Percentiles rank a stretch among this genome's conserved stretches.
Conservation (phyloP, 1,140 invertebrate genomes). For the Bombus breviceps region DNA sequence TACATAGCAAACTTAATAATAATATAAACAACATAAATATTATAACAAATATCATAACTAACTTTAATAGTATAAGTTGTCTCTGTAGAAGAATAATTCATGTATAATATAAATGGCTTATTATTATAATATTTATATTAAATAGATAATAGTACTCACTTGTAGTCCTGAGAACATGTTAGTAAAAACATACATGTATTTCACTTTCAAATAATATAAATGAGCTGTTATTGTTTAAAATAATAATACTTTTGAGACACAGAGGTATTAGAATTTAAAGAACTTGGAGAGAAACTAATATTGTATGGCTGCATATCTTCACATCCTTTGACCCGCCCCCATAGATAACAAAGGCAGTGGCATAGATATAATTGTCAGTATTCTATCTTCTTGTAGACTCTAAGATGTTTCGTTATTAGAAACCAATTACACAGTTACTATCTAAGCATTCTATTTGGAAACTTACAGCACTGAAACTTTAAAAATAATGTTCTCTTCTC, state of each 20-base stretch:
- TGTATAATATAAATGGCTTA: background rate
- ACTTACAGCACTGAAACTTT: conserved; percentile 32
- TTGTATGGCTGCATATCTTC: conserved; percentile 19
- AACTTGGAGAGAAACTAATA: conserved; percentile 5
- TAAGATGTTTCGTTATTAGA: background rate
- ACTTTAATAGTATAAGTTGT: conserved; percentile 45
- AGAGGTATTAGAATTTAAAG: background rate
- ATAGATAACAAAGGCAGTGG: conserved; percentile 51
- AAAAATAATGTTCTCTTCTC: conserved; percentile 58
- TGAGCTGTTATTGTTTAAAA: background rate
- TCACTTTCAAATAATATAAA: background rate
- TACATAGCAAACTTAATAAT: conserved; percentile 37
- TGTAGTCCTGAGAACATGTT: conserved; percentile 34
- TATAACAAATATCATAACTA: conserved; percentile 15
- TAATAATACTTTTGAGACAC: background rate
- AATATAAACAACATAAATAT: conserved; percentile 52
- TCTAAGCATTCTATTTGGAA: background rate
- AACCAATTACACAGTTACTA: background rate
- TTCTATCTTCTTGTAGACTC: conserved; percentile 42
- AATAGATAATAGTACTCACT: conserved; percentile 6
- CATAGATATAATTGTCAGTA: conserved; percentile 32
- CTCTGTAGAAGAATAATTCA: conserved; percentile 37
- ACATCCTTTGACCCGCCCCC: conserved; percentile 49
- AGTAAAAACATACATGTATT: background rate
- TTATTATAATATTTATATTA: background rate